Evolutionary conservation across 2,113 vertebrate species (phyloP).

Genomic region (Myrmophylax atrothorax): DNA sequence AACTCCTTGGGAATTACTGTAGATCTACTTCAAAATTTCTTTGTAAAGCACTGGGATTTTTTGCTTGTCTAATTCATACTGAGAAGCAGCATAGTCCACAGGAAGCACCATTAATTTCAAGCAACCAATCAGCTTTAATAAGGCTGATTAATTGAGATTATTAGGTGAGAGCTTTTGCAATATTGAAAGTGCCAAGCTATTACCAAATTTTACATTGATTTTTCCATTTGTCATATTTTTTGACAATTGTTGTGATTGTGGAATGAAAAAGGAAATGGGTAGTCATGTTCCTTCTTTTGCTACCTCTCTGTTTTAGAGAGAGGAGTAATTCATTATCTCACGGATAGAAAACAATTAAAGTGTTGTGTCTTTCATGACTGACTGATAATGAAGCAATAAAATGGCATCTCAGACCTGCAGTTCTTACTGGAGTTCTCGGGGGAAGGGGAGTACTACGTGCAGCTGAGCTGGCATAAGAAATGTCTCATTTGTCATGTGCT

Average conservation of each 20-base stretch:
- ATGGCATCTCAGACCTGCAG: not conserved
- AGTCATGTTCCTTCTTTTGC: not conserved
- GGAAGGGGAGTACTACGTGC: not conserved
- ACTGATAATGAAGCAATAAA: not conserved
- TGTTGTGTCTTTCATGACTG: not conserved
- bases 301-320: not conserved
- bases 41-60: not conserved
- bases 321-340: not conserved
- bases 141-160: not conserved
- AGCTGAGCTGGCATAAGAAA: not conserved
- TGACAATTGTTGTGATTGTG: not conserved
- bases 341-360: not conserved
- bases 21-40: not conserved
- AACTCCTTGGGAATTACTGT: not conserved
- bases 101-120: constrained; percentile 29
- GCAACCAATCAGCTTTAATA: not conserved
- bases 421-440: not conserved
- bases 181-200: not conserved
- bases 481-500: not conserved
- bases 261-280: constrained; percentile 20
- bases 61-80: not conserved
- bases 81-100: not conserved
- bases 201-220: not conserved
- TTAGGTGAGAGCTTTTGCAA: not conserved
- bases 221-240: not conserved